Base-by-base conservation (phyloP, 2,888 invertebrate genomes). In the Hyppa rectilinea region DNA sequence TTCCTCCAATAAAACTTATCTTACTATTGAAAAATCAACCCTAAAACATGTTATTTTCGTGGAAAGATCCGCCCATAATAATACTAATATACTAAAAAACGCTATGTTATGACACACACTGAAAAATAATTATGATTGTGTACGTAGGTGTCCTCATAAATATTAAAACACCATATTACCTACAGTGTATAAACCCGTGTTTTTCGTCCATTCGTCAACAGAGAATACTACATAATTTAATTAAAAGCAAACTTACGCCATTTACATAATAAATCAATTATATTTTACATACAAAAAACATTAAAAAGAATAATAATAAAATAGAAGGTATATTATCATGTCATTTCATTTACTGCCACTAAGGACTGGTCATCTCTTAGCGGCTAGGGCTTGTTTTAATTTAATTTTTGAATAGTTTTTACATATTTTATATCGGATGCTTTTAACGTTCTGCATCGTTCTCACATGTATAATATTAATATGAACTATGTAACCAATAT, bases 221-320 rank as follows among this genome's bases (percentile, higher is more conserved):
- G 17, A 55, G 9, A 53, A 52, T 29, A 52, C 45, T 14, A 31
- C 53, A 55, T 45, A 58, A 76, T 68, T 67, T 71, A 68, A 81
- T 79, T 77, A 71, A 65, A 68, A 71, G 52, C 34, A 71, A 53
- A 77, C 60, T 78, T 55, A 36, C 58, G 23, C 36, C 58, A 82
- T 83, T 84, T 63, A 63, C 77, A 80, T 83, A 80, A 64, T 76
- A 82, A 80, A 80, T 84, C 75, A 74, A 71, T 69, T 66, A 63
- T 9, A 61, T 65, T 74, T 72, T 62, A 63, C 69, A 72, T 36
- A 71, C 61, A 67, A 68, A 72, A 81, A 56, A 67, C 59, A 70
- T 67, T 56, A 49, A 43, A 80, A 63, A 52, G 60, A 64, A 71
- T 61, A 60, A n/a, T n/a, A n/a, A n/a, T 34, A 45, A 59, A 71